phyloP scores from a whole-genome alignment of 2,797 vertebrate genomes.

The Myotis daubentonii region DNA sequence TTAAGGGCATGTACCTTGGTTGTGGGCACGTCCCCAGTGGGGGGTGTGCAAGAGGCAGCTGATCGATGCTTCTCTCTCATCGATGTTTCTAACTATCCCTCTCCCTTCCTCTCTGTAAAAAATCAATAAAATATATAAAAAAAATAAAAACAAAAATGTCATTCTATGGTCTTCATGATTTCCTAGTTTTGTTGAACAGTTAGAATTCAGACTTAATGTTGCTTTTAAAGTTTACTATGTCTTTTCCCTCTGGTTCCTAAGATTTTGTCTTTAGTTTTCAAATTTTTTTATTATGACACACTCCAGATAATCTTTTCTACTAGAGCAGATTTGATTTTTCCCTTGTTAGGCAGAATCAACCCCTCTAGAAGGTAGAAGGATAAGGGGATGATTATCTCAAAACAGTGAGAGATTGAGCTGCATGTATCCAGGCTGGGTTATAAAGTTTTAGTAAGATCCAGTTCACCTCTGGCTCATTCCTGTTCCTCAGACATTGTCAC shows the following conservation, averaged over 20 bases:
- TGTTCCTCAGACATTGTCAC: background rate
- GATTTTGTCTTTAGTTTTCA: slow-evolving; percentile 39
- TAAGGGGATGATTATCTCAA: background rate
- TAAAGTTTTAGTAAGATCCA: slow-evolving; percentile 12
- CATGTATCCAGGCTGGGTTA: background rate
- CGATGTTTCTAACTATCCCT: no score
- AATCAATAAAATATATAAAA: no score
- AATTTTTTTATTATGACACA: slow-evolving; percentile 41
- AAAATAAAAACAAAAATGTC: background rate
- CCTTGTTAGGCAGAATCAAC: background rate
- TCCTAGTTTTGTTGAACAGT: background rate
- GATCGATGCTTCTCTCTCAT: no score
- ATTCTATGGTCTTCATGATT: background rate
- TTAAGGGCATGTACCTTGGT: no score
- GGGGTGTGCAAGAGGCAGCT: no score
- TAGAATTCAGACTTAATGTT: background rate
- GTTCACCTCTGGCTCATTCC: background rate
- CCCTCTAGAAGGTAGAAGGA: background rate
- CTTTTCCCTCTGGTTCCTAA: slow-evolving; percentile 13
- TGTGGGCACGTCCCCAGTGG: no score
- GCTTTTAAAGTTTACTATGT: background rate
- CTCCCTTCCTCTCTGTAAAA: no score
- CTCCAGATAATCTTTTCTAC: background rate
- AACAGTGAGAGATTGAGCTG: background rate
- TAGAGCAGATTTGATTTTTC: background rate